phyloP scores from a whole-genome alignment of 2,888 invertebrate genomes.

The Marasmarcha lunaedactyla region DNA sequence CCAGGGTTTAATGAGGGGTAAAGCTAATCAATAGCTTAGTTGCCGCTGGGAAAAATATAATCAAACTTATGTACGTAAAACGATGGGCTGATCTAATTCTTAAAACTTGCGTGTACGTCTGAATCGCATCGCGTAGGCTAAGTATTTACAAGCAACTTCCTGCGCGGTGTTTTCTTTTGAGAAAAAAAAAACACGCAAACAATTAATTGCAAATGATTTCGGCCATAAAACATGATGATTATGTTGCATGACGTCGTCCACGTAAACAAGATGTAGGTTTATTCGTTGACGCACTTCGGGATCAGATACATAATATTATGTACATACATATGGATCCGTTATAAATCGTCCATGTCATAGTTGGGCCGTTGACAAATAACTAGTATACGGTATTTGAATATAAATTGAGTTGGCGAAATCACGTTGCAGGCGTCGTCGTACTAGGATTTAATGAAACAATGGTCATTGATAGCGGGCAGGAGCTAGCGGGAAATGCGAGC shows the following conservation, averaged over 20 bases:
- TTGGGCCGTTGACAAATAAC: conserved; percentile 50
- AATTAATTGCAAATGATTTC: too few species aligned
- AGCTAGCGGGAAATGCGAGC: conserved; percentile 44
- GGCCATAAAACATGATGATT: too few species aligned
- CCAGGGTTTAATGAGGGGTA: too few species aligned
- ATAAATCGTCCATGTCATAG: conserved; percentile 41
- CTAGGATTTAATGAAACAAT: conserved; percentile 41
- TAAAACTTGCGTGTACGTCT: conserved; percentile 14
- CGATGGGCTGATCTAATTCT: conserved; percentile 11
- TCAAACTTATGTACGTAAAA: too few species aligned
- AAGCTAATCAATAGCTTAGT: too few species aligned
- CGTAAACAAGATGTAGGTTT: neutral
- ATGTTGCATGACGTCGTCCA: neutral
- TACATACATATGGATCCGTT: conserved; percentile 34
- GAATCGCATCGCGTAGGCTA: conserved; percentile 1
- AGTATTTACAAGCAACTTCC: too few species aligned
- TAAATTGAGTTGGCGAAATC: conserved; percentile 36
- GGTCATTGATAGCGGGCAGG: conserved; percentile 36
- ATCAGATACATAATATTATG: conserved; percentile 38
- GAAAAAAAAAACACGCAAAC: too few species aligned
- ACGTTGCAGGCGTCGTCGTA: conserved; percentile 34
- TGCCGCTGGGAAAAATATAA: too few species aligned
- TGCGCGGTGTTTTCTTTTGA: too few species aligned
- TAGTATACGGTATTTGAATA: conserved; percentile 50
- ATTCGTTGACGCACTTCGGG: conserved; percentile 32